Evolutionary conservation across 2,888 invertebrate species (phyloP).

Genomic region (Agrotis clavis): DNA sequence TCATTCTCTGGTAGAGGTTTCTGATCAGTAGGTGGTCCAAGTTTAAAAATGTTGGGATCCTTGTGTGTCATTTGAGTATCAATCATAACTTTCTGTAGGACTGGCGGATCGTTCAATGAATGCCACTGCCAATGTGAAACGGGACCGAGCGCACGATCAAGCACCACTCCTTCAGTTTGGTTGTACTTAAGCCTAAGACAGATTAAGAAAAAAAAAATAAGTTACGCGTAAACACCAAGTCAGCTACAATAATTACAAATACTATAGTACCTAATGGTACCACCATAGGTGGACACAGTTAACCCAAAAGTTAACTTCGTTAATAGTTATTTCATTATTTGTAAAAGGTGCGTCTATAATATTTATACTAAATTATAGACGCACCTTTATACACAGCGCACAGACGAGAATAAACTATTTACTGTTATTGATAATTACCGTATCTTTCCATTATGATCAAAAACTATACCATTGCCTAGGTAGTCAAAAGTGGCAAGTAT

Average conservation of each 20-base stretch:
- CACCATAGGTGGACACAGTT: too few species aligned
- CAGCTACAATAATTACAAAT: too few species aligned
- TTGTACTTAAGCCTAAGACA: slow-evolving; percentile 84
- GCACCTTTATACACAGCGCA: not conserved
- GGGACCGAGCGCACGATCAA: slow-evolving; percentile 84
- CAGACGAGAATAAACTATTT: not conserved
- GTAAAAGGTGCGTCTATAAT: too few species aligned
- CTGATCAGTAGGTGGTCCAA: slow-evolving; percentile 69
- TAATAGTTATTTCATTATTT: too few species aligned
- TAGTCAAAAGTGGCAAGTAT: slow-evolving; percentile 85
- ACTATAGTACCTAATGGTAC: too few species aligned
- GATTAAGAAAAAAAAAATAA: not conserved
- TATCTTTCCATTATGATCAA: slow-evolving; percentile 86
- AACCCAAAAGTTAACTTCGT: too few species aligned
- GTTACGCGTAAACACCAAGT: too few species aligned
- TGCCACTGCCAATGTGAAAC: slow-evolving; percentile 88
- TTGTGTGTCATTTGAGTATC: slow-evolving; percentile 84
- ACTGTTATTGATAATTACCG: slow-evolving; percentile 70
- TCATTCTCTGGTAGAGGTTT: slow-evolving; percentile 77
- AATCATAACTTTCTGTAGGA: slow-evolving; percentile 87
- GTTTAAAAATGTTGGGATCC: slow-evolving; percentile 80
- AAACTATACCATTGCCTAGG: slow-evolving; percentile 86
- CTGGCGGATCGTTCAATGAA: slow-evolving; percentile 85
- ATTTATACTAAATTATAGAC: too few species aligned
- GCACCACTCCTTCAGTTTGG: slow-evolving; percentile 85